Percentiles rank a stretch among this genome's conserved stretches.
Evolutionary conservation across 2,113 vertebrate genomes (phyloP).

Genomic region (Ageneiosus marmoratus): DNA sequence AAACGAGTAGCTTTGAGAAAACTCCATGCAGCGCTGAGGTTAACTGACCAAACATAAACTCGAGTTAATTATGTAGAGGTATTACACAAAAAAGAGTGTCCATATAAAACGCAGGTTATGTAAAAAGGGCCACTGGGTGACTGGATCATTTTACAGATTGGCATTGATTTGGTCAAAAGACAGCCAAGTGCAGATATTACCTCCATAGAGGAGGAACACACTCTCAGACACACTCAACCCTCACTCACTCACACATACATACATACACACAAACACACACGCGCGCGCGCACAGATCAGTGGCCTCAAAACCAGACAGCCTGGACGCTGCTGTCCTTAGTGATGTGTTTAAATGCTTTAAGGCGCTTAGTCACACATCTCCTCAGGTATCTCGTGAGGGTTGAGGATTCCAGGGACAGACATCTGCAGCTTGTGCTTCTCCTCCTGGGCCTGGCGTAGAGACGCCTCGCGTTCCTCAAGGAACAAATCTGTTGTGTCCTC

Average conservation of each 20-base stretch:
- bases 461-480: conserved; percentile 96
- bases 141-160: conserved; percentile 93
- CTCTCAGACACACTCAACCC: conserved; percentile 29
- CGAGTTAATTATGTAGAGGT: conserved; percentile 84
- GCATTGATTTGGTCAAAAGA: conserved; percentile 98
- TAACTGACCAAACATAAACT: conserved; percentile 82
- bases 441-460: conserved; percentile 96
- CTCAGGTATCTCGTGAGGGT: conserved; percentile 99
- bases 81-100: conserved; percentile 86
- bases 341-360: conserved; percentile 62
- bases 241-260: conserved; percentile 14
- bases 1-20: conserved; percentile 82
- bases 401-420: conserved; percentile 98
- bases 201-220: conserved; percentile 51
- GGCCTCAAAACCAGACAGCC: conserved; percentile 38
- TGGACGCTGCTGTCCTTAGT: conserved; percentile 58
- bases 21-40: conserved; percentile 91
- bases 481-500: conserved; percentile 98
- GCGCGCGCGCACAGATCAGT: conserved; percentile 1
- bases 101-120: conserved; percentile 89
- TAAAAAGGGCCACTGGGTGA: conserved; percentile 98
- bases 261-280: conserved; percentile 10
- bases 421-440: conserved; percentile 99
- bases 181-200: conserved; percentile 82
- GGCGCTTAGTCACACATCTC: conserved; percentile 95